Conservation (phyloP, 2,797 vertebrate species). For the Tapirus indicus region DNA sequence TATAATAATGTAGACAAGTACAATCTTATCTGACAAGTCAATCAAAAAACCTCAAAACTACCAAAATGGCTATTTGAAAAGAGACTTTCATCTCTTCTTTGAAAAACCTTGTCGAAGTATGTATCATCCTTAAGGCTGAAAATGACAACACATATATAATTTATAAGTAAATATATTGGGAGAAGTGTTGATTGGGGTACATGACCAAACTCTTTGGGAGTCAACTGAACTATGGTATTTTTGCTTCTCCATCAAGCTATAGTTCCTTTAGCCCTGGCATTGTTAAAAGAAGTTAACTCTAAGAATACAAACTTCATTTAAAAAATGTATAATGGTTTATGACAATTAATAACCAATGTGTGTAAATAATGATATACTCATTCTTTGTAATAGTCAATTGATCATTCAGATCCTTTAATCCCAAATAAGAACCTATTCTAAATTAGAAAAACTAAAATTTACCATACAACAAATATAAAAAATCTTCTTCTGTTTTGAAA, state of each 20-base stretch:
- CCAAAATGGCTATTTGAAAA: not conserved
- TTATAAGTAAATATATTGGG: not conserved
- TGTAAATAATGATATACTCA: constrained; percentile 22
- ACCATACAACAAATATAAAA: constrained; percentile 32
- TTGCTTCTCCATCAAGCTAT: not conserved
- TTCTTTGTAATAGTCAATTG: not conserved
- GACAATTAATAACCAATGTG: not conserved
- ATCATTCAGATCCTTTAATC: constrained; percentile 11
- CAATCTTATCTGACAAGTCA: not conserved
- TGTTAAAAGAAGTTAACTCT: constrained; percentile 11
- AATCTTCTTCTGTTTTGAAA: constrained; percentile 18
- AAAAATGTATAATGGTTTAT: not conserved
- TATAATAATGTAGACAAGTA: not conserved
- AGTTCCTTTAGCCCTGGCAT: not conserved
- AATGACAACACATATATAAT: not conserved
- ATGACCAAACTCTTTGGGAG: not conserved
- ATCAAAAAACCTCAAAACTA: not conserved
- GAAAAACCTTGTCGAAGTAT: not conserved
- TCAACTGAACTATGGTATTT: not conserved
- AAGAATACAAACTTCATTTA: constrained; percentile 18
- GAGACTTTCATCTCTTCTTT: not conserved
- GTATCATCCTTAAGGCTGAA: not conserved
- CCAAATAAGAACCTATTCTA: constrained; percentile 54
- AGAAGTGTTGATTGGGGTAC: not conserved
- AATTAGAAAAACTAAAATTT: constrained; percentile 47